Evolutionary conservation across 2,797 vertebrate genomes (phyloP).

Genomic region (Momotus momota): DNA sequence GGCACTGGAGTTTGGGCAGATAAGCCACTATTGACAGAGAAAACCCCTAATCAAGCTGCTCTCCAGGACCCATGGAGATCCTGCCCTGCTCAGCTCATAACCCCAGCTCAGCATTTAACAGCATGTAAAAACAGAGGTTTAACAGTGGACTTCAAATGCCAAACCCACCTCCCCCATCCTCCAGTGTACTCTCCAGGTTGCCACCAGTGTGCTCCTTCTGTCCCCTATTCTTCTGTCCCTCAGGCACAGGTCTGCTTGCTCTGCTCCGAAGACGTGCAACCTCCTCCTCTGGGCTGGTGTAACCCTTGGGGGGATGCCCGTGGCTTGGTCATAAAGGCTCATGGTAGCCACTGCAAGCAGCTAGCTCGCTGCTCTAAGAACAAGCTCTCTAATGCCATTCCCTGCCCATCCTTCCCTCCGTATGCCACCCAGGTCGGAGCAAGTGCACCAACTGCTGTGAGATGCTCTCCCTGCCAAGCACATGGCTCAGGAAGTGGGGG

Average conservation of each 20-base stretch:
- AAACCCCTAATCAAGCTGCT: not conserved
- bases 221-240: not conserved
- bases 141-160: not conserved
- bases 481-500: fast-evolving
- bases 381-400: not conserved
- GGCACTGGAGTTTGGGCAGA: not conserved
- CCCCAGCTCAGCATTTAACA: not conserved
- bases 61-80: fast-evolving
- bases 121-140: not conserved
- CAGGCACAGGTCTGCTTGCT: fast-evolving
- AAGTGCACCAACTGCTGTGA: fast-evolving
- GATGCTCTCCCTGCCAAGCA: not conserved
- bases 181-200: not conserved
- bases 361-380: not conserved
- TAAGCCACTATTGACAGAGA: not conserved
- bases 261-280: fast-evolving
- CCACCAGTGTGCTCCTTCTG: not conserved
- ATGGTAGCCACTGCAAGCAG: fast-evolving
- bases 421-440: not conserved
- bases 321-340: not conserved
- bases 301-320: fast-evolving
- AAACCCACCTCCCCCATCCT: not conserved
- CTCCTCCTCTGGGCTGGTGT: fast-evolving
- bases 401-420: not conserved
- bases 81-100: not conserved